These are phyloP conservation scores for Tricholauxania praeusta DNA, from an alignment of 2,888 invertebrate species.

Conservation along the genomic window DNA sequence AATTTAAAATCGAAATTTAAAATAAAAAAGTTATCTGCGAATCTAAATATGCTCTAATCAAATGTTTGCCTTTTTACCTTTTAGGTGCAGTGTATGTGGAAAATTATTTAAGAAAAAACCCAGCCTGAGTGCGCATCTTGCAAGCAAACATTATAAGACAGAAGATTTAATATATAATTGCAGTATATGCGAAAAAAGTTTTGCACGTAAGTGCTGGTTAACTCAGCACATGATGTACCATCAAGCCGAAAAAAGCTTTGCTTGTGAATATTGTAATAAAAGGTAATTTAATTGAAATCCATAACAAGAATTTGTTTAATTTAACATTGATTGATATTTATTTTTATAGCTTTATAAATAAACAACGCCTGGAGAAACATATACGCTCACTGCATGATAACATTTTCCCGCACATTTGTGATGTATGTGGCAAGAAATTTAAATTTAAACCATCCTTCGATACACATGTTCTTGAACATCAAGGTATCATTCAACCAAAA, in stretches of 20 bases:
- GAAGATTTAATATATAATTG: conserved; percentile 36
- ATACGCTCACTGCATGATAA: conserved; percentile 60
- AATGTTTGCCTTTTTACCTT: conserved; percentile 12
- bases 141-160: conserved; percentile 45
- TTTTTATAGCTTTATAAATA: conserved; percentile 53
- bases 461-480: conserved; percentile 57
- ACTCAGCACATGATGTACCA: conserved; percentile 19
- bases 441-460: conserved; percentile 62
- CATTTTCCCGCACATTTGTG: conserved; percentile 57
- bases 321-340: not conserved
- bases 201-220: not conserved
- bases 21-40: no score
- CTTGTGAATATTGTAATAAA: conserved; percentile 49
- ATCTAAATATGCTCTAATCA: no score
- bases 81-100: conserved; percentile 47
- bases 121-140: conserved; percentile 45
- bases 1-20: no score
- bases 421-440: conserved; percentile 61
- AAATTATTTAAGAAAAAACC: conserved; percentile 44
- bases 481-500: conserved; percentile 59
- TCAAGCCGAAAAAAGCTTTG: conserved; percentile 14
- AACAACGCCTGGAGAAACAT: conserved; percentile 56
- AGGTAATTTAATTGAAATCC: conserved; percentile 36
- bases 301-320: no score
- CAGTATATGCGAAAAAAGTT: conserved; percentile 30